phyloP scores from a whole-genome alignment of 2,797 vertebrate species.

The Tolypeutes matacus region DNA sequence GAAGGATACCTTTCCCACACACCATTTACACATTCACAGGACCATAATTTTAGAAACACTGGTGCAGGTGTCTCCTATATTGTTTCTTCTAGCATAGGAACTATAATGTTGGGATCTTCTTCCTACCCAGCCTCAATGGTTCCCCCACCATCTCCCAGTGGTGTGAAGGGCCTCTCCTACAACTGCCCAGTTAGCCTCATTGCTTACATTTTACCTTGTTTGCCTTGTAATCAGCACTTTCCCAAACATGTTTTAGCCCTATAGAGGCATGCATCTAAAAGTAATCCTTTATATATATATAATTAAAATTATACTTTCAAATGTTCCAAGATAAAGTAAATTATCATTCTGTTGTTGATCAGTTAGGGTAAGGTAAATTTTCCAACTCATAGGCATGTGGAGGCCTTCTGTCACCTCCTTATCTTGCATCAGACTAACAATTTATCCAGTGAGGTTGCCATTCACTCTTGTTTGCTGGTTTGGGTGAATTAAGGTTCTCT shows the following conservation, averaged over 20 bases:
- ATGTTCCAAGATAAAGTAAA: slow-evolving; percentile 24
- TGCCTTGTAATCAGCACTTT: background rate
- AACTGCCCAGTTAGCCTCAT: background rate
- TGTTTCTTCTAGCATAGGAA: background rate
- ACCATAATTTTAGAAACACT: slow-evolving; percentile 4
- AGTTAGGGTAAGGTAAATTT: background rate
- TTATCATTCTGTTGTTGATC: background rate
- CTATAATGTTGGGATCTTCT: slow-evolving; percentile 20
- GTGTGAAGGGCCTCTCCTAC: background rate
- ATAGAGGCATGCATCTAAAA: background rate
- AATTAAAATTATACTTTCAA: slow-evolving; percentile 40
- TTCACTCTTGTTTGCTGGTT: background rate
- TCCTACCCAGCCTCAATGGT: background rate
- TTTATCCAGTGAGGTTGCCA: background rate
- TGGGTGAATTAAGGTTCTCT: background rate
- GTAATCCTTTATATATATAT: background rate
- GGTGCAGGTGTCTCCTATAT: background rate
- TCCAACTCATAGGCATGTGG: background rate
- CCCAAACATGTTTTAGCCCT: background rate
- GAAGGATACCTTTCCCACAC: background rate
- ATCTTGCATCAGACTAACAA: slow-evolving; percentile 47
- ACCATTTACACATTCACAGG: background rate
- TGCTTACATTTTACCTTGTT: background rate
- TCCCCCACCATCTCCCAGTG: background rate
- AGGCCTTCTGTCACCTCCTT: slow-evolving; percentile 46